Evolutionary conservation across 2,888 invertebrate genomes (phyloP).

Genomic region (Archips xylosteana): DNA sequence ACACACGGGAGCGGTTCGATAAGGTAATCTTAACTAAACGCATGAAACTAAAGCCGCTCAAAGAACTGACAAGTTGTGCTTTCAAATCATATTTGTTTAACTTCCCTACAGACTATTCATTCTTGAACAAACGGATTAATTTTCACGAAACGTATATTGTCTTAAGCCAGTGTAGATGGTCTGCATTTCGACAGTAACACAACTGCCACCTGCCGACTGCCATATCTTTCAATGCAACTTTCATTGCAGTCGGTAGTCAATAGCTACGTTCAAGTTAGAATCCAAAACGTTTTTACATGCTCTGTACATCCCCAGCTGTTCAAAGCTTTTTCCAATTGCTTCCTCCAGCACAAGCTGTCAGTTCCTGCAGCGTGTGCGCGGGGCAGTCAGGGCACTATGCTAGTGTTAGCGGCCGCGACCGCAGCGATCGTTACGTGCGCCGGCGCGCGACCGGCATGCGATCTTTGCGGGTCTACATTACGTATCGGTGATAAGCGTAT

Average conservation of each 20-base stretch:
- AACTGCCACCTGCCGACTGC: too few relatives aligned
- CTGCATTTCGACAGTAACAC: too few relatives aligned
- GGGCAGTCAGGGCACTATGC: neutral
- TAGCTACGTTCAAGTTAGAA: too few relatives aligned
- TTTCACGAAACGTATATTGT: too few relatives aligned
- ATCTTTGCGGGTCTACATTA: neutral
- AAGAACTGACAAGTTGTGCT: neutral
- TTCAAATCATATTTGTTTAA: neutral
- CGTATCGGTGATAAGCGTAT: too few relatives aligned
- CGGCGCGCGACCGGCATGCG: slow-evolving; percentile 7
- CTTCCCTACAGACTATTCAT: neutral
- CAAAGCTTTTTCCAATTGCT: too few relatives aligned
- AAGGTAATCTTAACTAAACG: slow-evolving; percentile 34
- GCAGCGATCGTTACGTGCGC: slow-evolving; percentile 4
- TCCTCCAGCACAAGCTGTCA: slow-evolving; percentile 2
- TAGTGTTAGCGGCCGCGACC: slow-evolving; percentile 1
- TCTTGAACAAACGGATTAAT: too few relatives aligned
- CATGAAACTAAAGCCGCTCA: neutral
- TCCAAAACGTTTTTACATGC: too few relatives aligned
- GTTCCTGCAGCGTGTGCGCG: slow-evolving; percentile 1
- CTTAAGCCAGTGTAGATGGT: too few relatives aligned
- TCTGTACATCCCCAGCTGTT: too few relatives aligned
- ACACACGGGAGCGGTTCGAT: slow-evolving; percentile 19
- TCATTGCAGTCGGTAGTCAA: too few relatives aligned
- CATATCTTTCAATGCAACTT: too few relatives aligned